A percentile compares a stretch with the other conserved stretches of the same genome.
These are phyloP conservation scores for Cryptotermes secundus DNA, from an alignment of 1,140 invertebrate species.

Conservation along the genomic window DNA sequence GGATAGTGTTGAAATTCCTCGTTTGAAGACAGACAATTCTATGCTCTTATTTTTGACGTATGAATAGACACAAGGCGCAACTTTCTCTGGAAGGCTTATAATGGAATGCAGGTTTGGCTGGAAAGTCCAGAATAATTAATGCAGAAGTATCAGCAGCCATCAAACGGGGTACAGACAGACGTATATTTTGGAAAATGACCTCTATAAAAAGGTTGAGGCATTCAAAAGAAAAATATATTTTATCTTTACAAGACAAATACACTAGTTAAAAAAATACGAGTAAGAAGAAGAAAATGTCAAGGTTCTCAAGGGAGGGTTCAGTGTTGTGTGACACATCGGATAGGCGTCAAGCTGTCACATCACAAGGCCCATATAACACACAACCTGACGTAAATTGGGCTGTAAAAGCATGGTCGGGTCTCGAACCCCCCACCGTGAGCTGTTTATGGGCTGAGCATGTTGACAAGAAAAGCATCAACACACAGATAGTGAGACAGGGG, in stretches of 20 bases:
- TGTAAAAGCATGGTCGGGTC: background rate
- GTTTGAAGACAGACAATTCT: background rate
- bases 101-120: background rate
- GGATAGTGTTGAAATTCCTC: background rate
- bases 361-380: background rate
- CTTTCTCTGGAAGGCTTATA: background rate
- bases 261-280: background rate
- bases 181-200: background rate
- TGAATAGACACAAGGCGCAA: background rate
- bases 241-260: background rate
- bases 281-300: background rate
- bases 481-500: background rate
- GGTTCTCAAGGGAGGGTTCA: background rate
- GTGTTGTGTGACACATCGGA: background rate
- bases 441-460: background rate
- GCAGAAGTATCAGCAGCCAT: background rate
- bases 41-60: background rate
- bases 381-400: slow-evolving; percentile 14
- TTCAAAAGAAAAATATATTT: background rate
- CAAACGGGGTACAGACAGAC: background rate
- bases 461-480: slow-evolving; percentile 6
- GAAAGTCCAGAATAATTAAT: background rate
- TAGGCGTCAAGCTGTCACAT: slow-evolving; percentile 6
- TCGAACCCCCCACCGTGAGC: slow-evolving; percentile 12
- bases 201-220: background rate